phyloP scores from a whole-genome alignment of 2,797 vertebrate genomes.

The Lophotriccus pileatus region DNA sequence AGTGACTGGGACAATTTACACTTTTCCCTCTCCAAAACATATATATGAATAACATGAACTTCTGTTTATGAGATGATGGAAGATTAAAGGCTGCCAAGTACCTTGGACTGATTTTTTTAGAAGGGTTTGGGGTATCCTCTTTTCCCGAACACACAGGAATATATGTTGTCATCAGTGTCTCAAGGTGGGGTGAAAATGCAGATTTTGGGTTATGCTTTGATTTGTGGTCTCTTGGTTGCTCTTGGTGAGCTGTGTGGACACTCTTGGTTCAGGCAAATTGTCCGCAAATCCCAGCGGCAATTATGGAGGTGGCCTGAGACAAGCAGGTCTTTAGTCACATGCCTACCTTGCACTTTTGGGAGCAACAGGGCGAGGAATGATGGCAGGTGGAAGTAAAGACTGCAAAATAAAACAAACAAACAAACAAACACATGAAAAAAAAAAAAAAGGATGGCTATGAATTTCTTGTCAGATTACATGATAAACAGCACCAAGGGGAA shows the following conservation, averaged over 20 bases:
- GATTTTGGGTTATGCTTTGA: not conserved
- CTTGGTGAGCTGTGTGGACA: not conserved
- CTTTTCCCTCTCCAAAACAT: not conserved
- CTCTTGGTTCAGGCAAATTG: not conserved
- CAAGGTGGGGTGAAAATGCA: rapidly evolving
- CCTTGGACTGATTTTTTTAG: not conserved
- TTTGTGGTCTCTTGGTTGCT: not conserved
- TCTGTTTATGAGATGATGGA: not conserved
- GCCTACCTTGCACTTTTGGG: not conserved
- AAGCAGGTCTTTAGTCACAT: rapidly evolving
- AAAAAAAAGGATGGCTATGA: not conserved
- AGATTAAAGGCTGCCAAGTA: not conserved
- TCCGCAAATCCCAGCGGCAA: not conserved
- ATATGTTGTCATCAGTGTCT: not conserved
- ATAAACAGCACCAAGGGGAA: not conserved
- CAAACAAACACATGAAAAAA: not conserved
- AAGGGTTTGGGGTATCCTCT: not conserved
- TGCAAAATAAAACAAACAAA: not conserved
- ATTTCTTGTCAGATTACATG: not conserved
- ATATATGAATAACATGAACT: not conserved
- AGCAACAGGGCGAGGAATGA: not conserved
- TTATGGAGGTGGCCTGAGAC: not conserved
- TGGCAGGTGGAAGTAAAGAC: not conserved
- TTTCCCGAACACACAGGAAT: not conserved
- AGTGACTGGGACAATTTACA: not conserved